Evolutionary conservation across 1,140 invertebrate genomes (phyloP).

Genomic region (Rhyzopertha dominica): DNA sequence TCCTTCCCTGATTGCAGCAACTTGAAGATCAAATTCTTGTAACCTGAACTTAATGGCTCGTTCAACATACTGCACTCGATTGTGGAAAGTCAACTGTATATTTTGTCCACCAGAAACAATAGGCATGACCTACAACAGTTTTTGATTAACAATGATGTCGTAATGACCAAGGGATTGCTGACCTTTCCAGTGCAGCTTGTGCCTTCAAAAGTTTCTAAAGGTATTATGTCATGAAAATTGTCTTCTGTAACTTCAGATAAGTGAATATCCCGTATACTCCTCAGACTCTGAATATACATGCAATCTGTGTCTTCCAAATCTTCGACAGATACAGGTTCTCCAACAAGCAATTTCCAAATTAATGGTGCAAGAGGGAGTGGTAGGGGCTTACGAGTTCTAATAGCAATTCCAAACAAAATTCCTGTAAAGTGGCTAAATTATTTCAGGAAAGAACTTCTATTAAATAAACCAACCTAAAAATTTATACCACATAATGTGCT

Average conservation of each 20-base stretch:
- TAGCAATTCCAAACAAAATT: constrained; percentile 56
- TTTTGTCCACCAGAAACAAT: constrained; percentile 57
- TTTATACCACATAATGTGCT: constrained; percentile 56
- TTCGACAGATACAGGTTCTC: constrained; percentile 54
- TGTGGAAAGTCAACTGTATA: constrained; percentile 58
- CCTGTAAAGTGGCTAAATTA: constrained; percentile 39
- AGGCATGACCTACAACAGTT: constrained; percentile 47
- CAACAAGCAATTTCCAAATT: constrained; percentile 63
- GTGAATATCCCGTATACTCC: constrained; percentile 57
- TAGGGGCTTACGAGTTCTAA: constrained; percentile 56
- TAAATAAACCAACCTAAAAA: constrained; percentile 53
- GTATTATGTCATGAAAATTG: constrained; percentile 63
- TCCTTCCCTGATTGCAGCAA: constrained; percentile 58
- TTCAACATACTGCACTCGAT: constrained; percentile 59
- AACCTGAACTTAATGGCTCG: constrained; percentile 57
- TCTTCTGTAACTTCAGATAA: constrained; percentile 55
- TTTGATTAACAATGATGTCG: neutral
- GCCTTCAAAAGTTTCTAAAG: constrained; percentile 60
- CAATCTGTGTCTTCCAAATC: constrained; percentile 64
- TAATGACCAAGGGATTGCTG: neutral
- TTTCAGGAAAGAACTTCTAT: constrained; percentile 39
- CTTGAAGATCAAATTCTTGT: constrained; percentile 62
- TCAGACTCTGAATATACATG: constrained; percentile 57
- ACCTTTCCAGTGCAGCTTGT: constrained; percentile 55
- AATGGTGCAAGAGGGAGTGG: constrained; percentile 60